Evolutionary conservation across 2,888 invertebrate species (phyloP), one percentile per base, ranked within the genome.

Genomic region (Rhimphoctona megacephalus): DNA sequence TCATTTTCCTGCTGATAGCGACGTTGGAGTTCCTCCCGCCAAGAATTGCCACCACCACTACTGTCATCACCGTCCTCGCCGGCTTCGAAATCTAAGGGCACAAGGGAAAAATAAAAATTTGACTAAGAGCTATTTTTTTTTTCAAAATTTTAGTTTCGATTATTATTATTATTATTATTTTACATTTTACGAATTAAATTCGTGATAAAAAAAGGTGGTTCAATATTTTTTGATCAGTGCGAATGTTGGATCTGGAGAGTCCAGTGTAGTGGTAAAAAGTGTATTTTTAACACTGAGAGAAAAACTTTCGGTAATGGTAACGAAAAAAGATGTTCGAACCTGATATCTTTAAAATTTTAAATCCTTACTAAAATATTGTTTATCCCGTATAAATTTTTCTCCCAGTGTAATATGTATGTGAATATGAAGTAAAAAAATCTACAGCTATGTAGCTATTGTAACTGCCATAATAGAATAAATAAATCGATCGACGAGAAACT

Each of bases 41-140:
- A 96, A 19, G 93, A 93, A 89, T 93, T 93, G 36, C 95, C 95
- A 22, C 95, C 95, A 25, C 95, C 95, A 25, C 95, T 95, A 89
- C 95, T 95, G 76, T 96, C 96, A 88, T 96, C 96, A 85, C 96
- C 96, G 90, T 96, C 96, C 61, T 97, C 96, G 73, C 95, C 96
- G 87, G 96, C 97, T 92, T 97, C 97, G 93, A 97, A 97, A 95
- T 97, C 97, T 97, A 94, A 6, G 90, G 87, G 90, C 89, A 90
- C 73, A 70, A 54, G 22, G 61, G 14, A 74, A 69, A 77, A 64
- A 61, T 46, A 64, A 73, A 46, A 85, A 43, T 79, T 61, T 69
- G 43, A 83, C 73, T 69, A 67, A 64, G 69, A 66, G 73, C 39
- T 70, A 74, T n/a, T 36, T 70, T 70, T 5, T n/a, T 39, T 30